These are phyloP conservation scores for Clavelina lepadiformis DNA, from an alignment of 23 tunicate genomes.

Conservation along the genomic window DNA sequence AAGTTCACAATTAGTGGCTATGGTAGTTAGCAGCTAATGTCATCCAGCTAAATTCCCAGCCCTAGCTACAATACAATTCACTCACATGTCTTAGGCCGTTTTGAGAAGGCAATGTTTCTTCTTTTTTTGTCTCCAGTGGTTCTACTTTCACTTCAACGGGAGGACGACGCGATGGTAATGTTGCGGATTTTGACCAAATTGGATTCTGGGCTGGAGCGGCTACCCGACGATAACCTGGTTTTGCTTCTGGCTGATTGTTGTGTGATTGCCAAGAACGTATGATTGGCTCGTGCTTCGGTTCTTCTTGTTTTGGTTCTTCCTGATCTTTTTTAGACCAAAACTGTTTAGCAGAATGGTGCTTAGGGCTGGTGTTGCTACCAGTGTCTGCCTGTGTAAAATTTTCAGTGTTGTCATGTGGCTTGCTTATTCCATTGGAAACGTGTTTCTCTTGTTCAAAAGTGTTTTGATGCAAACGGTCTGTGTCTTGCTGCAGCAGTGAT, in stretches of 20 bases:
- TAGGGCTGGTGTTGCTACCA: not conserved
- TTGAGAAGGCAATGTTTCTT: not conserved
- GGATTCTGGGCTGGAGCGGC: conserved; percentile 6
- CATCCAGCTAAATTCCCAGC: too few species aligned
- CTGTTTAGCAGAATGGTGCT: not conserved
- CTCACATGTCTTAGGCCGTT: not conserved
- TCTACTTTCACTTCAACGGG: not conserved
- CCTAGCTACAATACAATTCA: not conserved
- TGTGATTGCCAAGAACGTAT: too few species aligned
- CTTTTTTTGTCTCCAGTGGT: not conserved
- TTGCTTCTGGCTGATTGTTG: too few species aligned
- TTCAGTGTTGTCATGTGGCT: not conserved
- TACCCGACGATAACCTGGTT: conserved; percentile 7
- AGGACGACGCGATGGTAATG: conserved; percentile 13
- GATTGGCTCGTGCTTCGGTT: too few species aligned
- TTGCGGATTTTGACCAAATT: conserved; percentile 31
- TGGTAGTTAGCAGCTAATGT: too few species aligned
- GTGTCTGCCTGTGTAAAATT: not conserved
- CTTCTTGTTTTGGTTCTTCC: too few species aligned
- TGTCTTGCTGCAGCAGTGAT: conserved; percentile 36
- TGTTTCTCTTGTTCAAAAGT: conserved; percentile 1
- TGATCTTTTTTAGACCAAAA: too few species aligned
- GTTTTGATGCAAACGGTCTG: conserved; percentile 7
- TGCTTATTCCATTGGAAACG: not conserved
- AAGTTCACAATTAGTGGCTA: too few species aligned